Conservation (phyloP, 2,113 vertebrate species). For the Hemiscyllium ocellatum region DNA sequence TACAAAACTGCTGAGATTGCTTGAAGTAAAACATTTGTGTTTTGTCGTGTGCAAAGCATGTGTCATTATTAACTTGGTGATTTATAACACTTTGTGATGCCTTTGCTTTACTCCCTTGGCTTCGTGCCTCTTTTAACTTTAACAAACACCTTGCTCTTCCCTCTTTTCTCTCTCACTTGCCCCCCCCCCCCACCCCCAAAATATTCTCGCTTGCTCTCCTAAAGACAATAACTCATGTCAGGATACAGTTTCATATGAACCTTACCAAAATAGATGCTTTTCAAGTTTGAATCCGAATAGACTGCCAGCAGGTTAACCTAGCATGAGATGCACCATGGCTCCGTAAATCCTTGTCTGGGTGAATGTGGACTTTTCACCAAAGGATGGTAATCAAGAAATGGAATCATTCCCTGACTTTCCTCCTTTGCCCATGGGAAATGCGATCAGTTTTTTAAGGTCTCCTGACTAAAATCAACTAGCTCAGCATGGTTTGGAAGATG, state of each 20-base stretch:
- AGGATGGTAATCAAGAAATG: not conserved
- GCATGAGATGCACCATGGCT: not conserved
- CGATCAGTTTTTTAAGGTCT: not conserved
- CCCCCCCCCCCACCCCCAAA: not conserved
- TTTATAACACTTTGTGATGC: not conserved
- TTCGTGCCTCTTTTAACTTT: not conserved
- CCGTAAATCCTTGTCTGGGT: not conserved
- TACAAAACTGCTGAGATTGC: conserved; percentile 15
- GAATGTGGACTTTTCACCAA: not conserved
- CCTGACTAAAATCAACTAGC: not conserved
- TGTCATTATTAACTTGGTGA: conserved; percentile 12
- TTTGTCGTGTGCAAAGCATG: not conserved
- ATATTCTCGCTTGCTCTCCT: not conserved
- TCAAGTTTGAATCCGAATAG: not conserved
- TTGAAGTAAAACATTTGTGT: not conserved
- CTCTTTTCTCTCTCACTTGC: not conserved
- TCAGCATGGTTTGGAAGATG: not conserved
- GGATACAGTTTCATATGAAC: not conserved
- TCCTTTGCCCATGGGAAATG: not conserved
- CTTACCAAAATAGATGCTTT: not conserved
- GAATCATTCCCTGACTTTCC: not conserved
- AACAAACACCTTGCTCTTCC: not conserved
- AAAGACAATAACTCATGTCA: not conserved
- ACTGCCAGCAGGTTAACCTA: not conserved
- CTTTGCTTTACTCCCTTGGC: not conserved